Evolutionary conservation across 2,797 vertebrate species (phyloP).

Genomic region (Malacoraja senta): DNA sequence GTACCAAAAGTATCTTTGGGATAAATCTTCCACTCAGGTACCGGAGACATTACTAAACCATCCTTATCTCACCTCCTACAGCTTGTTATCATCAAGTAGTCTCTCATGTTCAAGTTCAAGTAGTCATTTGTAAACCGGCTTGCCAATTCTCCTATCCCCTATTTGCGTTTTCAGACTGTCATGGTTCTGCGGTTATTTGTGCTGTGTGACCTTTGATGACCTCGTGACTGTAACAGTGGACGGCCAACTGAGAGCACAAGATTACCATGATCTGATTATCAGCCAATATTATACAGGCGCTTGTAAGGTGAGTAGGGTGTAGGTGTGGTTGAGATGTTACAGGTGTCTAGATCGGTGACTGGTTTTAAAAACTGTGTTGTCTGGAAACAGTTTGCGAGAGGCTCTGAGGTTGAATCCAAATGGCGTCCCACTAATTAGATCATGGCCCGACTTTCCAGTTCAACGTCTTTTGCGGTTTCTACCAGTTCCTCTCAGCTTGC

Average conservation of each 20-base stretch:
- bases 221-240: not conserved
- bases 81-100: not conserved
- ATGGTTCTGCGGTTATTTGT: not conserved
- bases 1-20: not conserved
- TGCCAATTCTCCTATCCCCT: not conserved
- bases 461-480: not conserved
- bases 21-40: not conserved
- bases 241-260: not conserved
- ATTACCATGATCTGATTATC: not conserved
- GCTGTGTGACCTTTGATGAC: not conserved
- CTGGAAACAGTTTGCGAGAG: not conserved
- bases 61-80: not conserved
- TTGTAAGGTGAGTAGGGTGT: not conserved
- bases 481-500: no score
- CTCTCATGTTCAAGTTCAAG: no score
- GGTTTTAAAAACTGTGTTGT: not conserved
- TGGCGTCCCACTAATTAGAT: not conserved
- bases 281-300: not conserved
- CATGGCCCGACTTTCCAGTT: not conserved
- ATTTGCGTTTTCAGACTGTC: not conserved
- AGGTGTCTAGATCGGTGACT: no score
- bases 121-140: not conserved
- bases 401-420: not conserved
- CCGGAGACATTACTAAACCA: not conserved
- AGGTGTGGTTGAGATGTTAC: not conserved